Evolutionary conservation across 2,888 invertebrate genomes (phyloP).

Genomic region (Platycheirus rosarum): DNA sequence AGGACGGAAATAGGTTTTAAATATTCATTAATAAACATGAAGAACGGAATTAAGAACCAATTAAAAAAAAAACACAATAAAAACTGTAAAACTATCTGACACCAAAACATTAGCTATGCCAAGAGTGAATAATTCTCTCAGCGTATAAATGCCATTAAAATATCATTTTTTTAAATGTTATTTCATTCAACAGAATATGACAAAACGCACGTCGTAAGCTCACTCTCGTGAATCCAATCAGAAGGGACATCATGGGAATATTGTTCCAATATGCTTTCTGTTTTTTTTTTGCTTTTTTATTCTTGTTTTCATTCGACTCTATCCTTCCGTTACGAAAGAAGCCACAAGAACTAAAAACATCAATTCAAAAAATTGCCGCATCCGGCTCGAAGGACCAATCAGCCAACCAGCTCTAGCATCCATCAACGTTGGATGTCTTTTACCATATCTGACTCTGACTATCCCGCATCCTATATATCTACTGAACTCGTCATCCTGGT

Average conservation of each 20-base stretch:
- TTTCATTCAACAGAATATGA: background rate
- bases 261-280: slow-evolving; percentile 4
- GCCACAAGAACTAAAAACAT: slow-evolving; percentile 50
- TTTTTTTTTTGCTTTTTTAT: background rate
- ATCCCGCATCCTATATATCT: background rate
- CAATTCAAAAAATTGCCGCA: slow-evolving; percentile 51
- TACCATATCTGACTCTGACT: background rate
- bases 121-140: too few species aligned
- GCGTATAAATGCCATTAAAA: background rate
- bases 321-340: slow-evolving; percentile 25
- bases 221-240: background rate
- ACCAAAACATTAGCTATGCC: too few species aligned
- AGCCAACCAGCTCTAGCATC: slow-evolving; percentile 29
- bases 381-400: slow-evolving; percentile 56
- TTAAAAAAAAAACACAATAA: too few species aligned
- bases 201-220: too few species aligned
- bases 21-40: too few species aligned
- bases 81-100: too few species aligned
- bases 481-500: too few species aligned
- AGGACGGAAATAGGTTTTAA: too few species aligned
- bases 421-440: slow-evolving; percentile 14
- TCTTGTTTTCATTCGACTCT: background rate
- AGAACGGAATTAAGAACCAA: too few species aligned
- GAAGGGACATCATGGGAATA: slow-evolving; percentile 24
- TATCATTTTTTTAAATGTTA: background rate